Conservation (phyloP, 2,888 invertebrate species). For the Antheraea yamamai region DNA sequence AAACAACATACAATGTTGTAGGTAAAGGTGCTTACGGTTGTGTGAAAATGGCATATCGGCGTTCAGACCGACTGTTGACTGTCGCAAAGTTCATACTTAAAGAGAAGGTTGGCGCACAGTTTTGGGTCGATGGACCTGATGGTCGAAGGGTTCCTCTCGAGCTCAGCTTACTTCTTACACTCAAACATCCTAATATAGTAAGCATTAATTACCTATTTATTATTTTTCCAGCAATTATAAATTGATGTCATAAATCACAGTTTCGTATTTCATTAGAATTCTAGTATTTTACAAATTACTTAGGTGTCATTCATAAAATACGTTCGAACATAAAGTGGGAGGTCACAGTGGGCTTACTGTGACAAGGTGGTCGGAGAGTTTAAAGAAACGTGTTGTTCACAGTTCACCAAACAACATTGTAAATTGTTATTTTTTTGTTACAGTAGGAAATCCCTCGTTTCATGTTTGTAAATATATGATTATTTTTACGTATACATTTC, state of each 20-base stretch:
- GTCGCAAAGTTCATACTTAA: conserved; percentile 88
- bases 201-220: conserved; percentile 39
- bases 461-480: too few relatives aligned
- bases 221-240: conserved; percentile 8
- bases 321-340: too few relatives aligned
- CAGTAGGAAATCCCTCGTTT: too few relatives aligned
- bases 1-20: conserved; percentile 30
- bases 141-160: conserved; percentile 84
- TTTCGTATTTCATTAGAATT: too few relatives aligned
- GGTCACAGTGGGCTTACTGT: too few relatives aligned
- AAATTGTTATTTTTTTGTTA: too few relatives aligned
- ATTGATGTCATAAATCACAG: neutral
- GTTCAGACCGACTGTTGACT: conserved; percentile 82
- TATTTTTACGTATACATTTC: too few relatives aligned
- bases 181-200: conserved; percentile 87
- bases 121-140: conserved; percentile 83
- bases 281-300: too few relatives aligned
- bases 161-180: conserved; percentile 83
- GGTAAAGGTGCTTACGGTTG: conserved; percentile 88
- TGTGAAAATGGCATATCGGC: conserved; percentile 85
- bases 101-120: conserved; percentile 85
- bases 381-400: too few relatives aligned
- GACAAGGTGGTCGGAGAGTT: too few relatives aligned
- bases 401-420: too few relatives aligned
- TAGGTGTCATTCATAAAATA: too few relatives aligned